These are phyloP conservation scores for Octopus sinensis DNA, from an alignment of 1,140 invertebrate species.

Conservation along the genomic window DNA sequence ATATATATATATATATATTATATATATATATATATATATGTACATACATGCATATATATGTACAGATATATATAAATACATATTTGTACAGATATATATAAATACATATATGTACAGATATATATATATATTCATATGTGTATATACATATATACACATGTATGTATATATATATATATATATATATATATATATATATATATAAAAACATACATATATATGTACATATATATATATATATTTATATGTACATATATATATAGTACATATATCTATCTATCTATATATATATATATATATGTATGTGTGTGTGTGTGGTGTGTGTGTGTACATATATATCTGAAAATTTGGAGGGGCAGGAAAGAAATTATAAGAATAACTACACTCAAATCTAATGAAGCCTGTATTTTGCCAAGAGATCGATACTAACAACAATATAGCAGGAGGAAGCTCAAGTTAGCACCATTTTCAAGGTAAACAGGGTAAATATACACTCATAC, in stretches of 20 bases:
- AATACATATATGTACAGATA: not conserved
- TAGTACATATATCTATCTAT: not conserved
- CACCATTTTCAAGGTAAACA: too few relatives aligned
- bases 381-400: too few relatives aligned
- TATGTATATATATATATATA: not conserved
- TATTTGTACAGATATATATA: not conserved
- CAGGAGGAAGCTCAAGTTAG: too few relatives aligned
- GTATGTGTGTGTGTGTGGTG: not conserved
- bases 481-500: too few relatives aligned
- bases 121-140: not conserved
- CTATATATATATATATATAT: not conserved
- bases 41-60: not conserved
- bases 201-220: too few relatives aligned
- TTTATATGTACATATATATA: not conserved
- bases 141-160: not conserved
- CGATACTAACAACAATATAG: too few relatives aligned
- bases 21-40: not conserved
- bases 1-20: not conserved
- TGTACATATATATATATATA: not conserved
- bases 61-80: not conserved
- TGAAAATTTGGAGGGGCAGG: not conserved
- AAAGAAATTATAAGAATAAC: not conserved
- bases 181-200: not conserved
- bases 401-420: too few relatives aligned
- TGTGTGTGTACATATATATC: not conserved